phyloP scores from a whole-genome alignment of 2,888 invertebrate species.

The Cantharis rustica region DNA sequence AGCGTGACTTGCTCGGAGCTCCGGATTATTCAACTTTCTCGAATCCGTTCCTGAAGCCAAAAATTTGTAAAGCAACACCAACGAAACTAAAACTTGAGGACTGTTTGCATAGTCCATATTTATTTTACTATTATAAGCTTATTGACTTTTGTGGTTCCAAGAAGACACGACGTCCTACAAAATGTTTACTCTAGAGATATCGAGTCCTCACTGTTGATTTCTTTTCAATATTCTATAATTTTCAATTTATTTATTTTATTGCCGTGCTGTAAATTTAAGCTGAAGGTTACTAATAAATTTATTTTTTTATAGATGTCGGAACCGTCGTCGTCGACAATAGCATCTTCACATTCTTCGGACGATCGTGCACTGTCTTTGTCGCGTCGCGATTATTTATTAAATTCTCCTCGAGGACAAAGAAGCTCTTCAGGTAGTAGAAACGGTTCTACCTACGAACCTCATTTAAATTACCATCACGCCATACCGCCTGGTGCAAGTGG shows the following conservation, averaged over 20 bases:
- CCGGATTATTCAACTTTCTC: neutral
- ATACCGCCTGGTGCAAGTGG: slow-evolving; percentile 56
- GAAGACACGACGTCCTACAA: slow-evolving; percentile 24
- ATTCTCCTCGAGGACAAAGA: slow-evolving; percentile 61
- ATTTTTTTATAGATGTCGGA: slow-evolving; percentile 15
- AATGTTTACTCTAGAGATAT: slow-evolving; percentile 18
- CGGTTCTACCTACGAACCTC: slow-evolving; percentile 66
- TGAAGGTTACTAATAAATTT: neutral
- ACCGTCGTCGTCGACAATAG: slow-evolving; percentile 41
- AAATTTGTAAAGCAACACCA: neutral
- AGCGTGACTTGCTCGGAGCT: neutral
- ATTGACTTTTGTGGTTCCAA: slow-evolving; percentile 31
- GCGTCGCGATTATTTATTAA: slow-evolving; percentile 59
- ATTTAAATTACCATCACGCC: slow-evolving; percentile 70
- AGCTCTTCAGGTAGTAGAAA: slow-evolving; percentile 56
- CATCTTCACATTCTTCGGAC: slow-evolving; percentile 36
- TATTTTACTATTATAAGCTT: slow-evolving; percentile 27
- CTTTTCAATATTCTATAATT: neutral
- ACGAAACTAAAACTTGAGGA: neutral
- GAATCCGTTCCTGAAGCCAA: neutral
- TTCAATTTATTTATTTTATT: neutral
- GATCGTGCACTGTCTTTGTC: slow-evolving; percentile 61
- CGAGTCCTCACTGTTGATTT: neutral
- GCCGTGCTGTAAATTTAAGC: neutral
- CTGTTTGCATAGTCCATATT: slow-evolving; percentile 29